Conservation (phyloP, 2,888 invertebrate species). For the Synanthedon formicaeformis region DNA sequence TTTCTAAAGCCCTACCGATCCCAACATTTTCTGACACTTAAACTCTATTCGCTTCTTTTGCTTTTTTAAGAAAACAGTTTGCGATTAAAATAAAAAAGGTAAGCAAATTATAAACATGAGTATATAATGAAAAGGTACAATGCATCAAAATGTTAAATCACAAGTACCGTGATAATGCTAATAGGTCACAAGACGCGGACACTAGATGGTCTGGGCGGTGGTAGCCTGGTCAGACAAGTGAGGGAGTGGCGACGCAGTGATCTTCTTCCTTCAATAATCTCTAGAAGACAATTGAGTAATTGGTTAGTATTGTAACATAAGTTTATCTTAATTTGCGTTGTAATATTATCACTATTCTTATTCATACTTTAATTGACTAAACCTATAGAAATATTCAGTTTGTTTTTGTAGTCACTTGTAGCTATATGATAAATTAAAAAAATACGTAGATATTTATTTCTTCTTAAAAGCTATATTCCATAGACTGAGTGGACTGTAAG, state of each 20-base stretch:
- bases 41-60: too few relatives aligned
- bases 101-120: neutral
- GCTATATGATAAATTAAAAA: too few relatives aligned
- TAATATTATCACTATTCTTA: too few relatives aligned
- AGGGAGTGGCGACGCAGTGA: slow-evolving; percentile 48
- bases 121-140: neutral
- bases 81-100: neutral
- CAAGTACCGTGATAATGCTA: slow-evolving; percentile 3
- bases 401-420: too few relatives aligned
- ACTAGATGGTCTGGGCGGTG: slow-evolving; percentile 35
- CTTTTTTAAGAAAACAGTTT: too few relatives aligned
- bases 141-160: neutral
- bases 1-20: neutral
- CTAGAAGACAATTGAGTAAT: slow-evolving; percentile 19
- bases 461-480: too few relatives aligned
- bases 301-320: neutral
- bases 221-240: slow-evolving; percentile 46
- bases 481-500: too few relatives aligned
- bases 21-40: neutral
- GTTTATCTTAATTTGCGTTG: too few relatives aligned
- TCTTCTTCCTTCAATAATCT: slow-evolving; percentile 26
- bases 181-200: slow-evolving; percentile 55
- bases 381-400: too few relatives aligned
- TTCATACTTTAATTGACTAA: too few relatives aligned
- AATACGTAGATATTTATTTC: too few relatives aligned